These are phyloP conservation scores for Cybosia mesomella DNA, from an alignment of 2,888 invertebrate genomes.

Conservation along the genomic window DNA sequence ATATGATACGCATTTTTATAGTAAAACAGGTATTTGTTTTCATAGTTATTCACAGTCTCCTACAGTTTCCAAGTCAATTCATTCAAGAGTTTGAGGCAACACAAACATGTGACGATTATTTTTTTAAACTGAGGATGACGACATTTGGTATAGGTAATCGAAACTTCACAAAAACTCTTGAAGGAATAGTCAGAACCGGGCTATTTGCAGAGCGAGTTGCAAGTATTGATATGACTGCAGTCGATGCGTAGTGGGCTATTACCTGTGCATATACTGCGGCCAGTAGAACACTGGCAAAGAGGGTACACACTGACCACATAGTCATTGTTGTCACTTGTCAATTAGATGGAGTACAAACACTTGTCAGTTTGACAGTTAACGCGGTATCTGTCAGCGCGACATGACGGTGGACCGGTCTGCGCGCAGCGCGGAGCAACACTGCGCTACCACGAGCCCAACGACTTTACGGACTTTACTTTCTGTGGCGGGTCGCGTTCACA, in stretches of 20 bases:
- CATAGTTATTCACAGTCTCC: not conserved
- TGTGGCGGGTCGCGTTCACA: constrained; percentile 75
- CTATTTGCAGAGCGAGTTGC: constrained; percentile 20
- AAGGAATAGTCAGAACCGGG: constrained; percentile 17
- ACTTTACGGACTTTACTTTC: constrained; percentile 81
- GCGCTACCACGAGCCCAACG: constrained; percentile 54
- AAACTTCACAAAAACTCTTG: constrained; percentile 32
- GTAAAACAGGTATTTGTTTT: not conserved
- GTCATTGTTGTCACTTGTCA: constrained; percentile 56
- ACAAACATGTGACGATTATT: constrained; percentile 22
- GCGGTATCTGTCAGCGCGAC: constrained; percentile 66
- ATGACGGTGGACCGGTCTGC: constrained; percentile 78
- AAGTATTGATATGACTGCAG: constrained; percentile 32
- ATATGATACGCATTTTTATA: not conserved
- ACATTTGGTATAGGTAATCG: constrained; percentile 29
- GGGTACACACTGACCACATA: constrained; percentile 73
- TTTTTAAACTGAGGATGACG: constrained; percentile 33
- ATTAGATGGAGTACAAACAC: constrained; percentile 51
- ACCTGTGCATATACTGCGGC: constrained; percentile 73
- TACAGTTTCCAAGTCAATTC: constrained; percentile 1
- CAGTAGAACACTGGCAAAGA: constrained; percentile 69
- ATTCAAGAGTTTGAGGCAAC: constrained; percentile 14
- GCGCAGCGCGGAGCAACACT: constrained; percentile 79
- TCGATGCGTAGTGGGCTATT: constrained; percentile 31
- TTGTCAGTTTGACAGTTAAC: constrained; percentile 62